A percentile compares a stretch with the other conserved stretches of the same genome.
phyloP scores from a whole-genome alignment of 2,113 vertebrate genomes.

The Serilophus lunatus region DNA sequence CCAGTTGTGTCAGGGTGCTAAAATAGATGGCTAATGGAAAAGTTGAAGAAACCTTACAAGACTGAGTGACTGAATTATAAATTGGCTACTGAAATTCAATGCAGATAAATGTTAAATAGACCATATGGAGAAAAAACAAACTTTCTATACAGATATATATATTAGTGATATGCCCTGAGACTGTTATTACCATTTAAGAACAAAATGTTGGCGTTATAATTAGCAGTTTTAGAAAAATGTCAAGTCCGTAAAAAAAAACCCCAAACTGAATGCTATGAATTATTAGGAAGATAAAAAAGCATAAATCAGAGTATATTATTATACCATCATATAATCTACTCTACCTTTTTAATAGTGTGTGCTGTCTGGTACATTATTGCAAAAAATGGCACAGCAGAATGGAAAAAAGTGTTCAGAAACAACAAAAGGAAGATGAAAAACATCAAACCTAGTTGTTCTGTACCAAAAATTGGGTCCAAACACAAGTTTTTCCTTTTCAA shows the following conservation, averaged over 20 bases:
- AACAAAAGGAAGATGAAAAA: constrained; percentile 7
- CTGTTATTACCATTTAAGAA: constrained; percentile 7
- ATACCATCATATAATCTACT: neutral
- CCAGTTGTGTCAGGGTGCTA: neutral
- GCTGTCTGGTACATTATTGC: neutral
- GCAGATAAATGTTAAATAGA: neutral
- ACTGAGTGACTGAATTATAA: neutral
- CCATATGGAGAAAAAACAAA: neutral
- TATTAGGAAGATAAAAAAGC: constrained; percentile 33
- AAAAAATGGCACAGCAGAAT: neutral
- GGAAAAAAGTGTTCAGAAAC: neutral
- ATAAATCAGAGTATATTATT: constrained; percentile 27
- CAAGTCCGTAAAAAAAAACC: neutral
- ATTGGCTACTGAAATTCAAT: neutral
- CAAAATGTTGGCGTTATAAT: neutral
- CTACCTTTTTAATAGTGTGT: constrained; percentile 15
- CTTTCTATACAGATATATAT: neutral
- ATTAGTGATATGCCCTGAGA: neutral
- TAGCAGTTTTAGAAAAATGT: constrained; percentile 13
- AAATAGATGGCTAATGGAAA: neutral
- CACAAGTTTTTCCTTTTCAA: neutral
- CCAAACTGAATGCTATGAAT: constrained; percentile 1
- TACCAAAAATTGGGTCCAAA: neutral
- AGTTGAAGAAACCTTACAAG: neutral
- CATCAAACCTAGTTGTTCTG: neutral